Evolutionary conservation across 1,140 invertebrate genomes (phyloP).

Genomic region (Drosophila guanche): DNA sequence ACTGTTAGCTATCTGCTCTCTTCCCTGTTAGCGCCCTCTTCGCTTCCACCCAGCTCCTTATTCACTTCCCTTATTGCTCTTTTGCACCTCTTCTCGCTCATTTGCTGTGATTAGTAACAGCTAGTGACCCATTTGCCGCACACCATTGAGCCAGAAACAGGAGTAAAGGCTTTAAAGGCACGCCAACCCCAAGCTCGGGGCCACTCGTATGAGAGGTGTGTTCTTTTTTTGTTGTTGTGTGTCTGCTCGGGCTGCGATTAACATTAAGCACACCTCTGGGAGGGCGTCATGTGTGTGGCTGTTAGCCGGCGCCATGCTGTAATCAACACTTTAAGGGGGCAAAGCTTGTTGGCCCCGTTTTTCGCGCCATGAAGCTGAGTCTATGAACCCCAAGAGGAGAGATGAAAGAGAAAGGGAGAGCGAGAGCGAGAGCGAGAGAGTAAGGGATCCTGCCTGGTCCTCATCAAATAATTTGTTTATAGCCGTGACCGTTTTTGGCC

Average conservation of each 20-base stretch:
- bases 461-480: slow-evolving; percentile 80
- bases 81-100: slow-evolving; percentile 26
- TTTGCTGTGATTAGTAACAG: slow-evolving; percentile 76
- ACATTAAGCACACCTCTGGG: not conserved
- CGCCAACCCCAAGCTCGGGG: not conserved
- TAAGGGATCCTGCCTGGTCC: too few species aligned
- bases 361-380: slow-evolving; percentile 53
- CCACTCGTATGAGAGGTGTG: too few species aligned
- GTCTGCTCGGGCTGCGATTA: not conserved
- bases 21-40: too few species aligned
- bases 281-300: not conserved
- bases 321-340: slow-evolving; percentile 65
- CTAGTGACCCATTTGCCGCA: slow-evolving; percentile 79
- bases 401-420: slow-evolving; percentile 1
- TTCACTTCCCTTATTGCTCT: not conserved
- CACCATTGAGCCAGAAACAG: slow-evolving; percentile 75
- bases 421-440: too few species aligned
- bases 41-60: not conserved
- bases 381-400: slow-evolving; percentile 2
- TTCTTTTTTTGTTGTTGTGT: too few species aligned
- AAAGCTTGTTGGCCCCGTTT: slow-evolving; percentile 51
- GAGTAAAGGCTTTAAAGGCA: slow-evolving; percentile 61
- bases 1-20: not conserved
- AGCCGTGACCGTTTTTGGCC: slow-evolving; percentile 50
- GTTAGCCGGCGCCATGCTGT: slow-evolving; percentile 30